Evolutionary conservation across 2,113 vertebrate genomes (phyloP).

Genomic region (Desmodus rotundus): DNA sequence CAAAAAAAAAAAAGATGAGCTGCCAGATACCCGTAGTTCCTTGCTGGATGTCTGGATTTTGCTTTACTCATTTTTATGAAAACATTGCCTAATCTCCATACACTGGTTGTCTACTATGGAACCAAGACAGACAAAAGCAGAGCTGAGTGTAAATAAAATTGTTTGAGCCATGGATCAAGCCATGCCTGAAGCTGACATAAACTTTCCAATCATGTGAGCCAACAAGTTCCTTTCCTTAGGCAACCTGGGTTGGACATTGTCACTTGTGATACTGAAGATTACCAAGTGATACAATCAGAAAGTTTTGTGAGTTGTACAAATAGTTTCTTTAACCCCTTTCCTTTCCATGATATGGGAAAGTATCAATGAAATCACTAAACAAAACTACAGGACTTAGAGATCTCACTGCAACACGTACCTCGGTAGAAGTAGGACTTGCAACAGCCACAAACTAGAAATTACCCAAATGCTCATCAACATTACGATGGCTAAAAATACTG

Average conservation of each 20-base stretch:
- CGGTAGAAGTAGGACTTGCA: background rate
- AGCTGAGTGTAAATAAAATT: background rate
- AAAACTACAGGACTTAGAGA: background rate
- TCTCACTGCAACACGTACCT: background rate
- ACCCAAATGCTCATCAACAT: background rate
- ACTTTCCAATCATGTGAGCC: background rate
- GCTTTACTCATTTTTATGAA: background rate
- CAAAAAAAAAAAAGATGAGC: conserved; percentile 1
- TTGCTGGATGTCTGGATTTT: background rate
- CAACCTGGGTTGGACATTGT: background rate
- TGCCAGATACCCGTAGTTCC: background rate
- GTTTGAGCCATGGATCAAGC: background rate
- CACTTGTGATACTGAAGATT: background rate
- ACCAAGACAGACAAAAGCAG: background rate
- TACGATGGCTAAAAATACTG: background rate
- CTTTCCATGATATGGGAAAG: background rate
- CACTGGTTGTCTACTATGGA: background rate
- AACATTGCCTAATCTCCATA: background rate
- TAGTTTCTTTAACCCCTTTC: background rate
- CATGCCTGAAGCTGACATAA: background rate
- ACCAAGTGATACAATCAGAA: background rate
- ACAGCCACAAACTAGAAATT: background rate
- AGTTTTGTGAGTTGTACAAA: background rate
- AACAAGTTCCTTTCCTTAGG: background rate
- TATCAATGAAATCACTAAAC: background rate